Evolutionary conservation across 2,113 vertebrate genomes (phyloP).

Genomic region (Athene cunicularia): DNA sequence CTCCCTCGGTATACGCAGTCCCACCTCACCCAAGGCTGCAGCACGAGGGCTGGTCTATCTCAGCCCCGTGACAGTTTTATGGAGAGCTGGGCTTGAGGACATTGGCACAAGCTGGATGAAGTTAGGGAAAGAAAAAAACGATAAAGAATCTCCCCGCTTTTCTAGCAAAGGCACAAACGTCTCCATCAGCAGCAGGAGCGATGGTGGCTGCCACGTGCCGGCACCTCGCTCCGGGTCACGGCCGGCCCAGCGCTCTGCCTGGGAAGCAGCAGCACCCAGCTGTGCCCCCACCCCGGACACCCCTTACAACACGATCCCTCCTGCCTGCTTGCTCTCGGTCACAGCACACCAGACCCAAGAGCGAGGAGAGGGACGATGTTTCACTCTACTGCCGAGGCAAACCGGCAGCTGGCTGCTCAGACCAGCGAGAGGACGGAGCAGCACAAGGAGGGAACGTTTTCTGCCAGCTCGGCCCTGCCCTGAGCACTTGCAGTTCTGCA

Average conservation of each 20-base stretch:
- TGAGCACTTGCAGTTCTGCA: neutral
- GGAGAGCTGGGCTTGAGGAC: neutral
- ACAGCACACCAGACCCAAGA: neutral
- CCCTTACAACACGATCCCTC: neutral
- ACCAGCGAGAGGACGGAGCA: neutral
- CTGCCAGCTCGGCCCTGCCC: neutral
- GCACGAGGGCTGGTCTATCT: neutral
- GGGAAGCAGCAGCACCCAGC: neutral
- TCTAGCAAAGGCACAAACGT: neutral
- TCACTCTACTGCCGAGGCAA: neutral
- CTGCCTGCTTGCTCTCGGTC: neutral
- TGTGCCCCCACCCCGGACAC: no score
- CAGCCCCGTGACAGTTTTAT: neutral
- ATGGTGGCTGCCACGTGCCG: rapidly evolving
- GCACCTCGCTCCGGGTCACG: rapidly evolving
- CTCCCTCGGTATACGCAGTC: rapidly evolving
- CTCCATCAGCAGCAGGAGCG: neutral
- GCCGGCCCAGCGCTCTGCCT: neutral
- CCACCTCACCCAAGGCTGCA: neutral
- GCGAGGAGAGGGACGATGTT: neutral
- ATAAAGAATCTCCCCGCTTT: no score
- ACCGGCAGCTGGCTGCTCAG: neutral
- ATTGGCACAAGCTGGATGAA: neutral
- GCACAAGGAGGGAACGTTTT: neutral
- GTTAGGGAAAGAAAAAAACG: neutral